Evolutionary conservation across 2,888 invertebrate genomes (phyloP), one percentile per base, ranked within the genome.

Genomic region (Polymixis lichenea): DNA sequence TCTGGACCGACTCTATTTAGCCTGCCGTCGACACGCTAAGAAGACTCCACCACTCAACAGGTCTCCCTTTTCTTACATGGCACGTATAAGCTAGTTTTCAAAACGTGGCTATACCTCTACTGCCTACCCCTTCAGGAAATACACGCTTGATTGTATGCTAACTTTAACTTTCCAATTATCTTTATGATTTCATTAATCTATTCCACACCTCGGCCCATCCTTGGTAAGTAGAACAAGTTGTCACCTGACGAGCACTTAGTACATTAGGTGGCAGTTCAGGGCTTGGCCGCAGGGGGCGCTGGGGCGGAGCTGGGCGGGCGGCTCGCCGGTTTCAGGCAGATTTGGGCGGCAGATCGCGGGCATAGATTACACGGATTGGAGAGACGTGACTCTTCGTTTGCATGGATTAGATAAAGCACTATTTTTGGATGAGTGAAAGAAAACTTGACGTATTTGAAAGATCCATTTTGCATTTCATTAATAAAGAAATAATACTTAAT

Each of bases 301-400:
- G 82, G 87, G 87, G 86, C 82, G 88, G 80, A 89, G 89, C 85
- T 87, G 91, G 91, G 90, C 90, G 92, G 92, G 90, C 87, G 90
- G 89, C 82, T 75, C 81, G 87, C 92, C 90, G 91, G 95, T 92
- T 93, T 81, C 75, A 86, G 89, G 90, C 92, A 91, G 95, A 92
- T 94, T 93, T 91, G 90, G 94, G 93, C 93, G 94, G 95, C 90
- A 90, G 80, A 75, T 66, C 76, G n/a, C 2, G 51, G 73, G 0
- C 94, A 93, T 80, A 93, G 94, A 94, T 1, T 87, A 89, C 2
- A 25, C 4, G 17, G 22, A 19, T 22, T 66, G 72, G 46, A 25
- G 13, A 19, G 68, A 43, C 15, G 17, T 25, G n/a, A 13, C n/a
- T 28, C 8, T 28, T 38, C 25, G 64, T 28, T 76, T 22, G 7